Evolutionary conservation across 2,888 invertebrate species (phyloP), one percentile per base, ranked within the genome.

Genomic region (Drosophila aldrichi): DNA sequence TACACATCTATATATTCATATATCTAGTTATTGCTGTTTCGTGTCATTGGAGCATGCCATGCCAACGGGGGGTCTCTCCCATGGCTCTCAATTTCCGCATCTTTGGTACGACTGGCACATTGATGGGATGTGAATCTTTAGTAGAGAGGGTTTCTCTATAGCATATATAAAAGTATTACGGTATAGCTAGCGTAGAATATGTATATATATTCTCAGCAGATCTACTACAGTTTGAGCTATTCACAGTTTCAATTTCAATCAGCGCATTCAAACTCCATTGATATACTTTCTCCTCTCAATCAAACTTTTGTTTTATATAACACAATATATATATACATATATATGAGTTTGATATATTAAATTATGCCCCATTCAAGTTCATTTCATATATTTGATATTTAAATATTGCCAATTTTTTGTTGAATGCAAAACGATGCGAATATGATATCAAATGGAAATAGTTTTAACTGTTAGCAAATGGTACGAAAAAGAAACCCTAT

Each of bases 1-100:
- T 4, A 8, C 44, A 25, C 25, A 25, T 10, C 12, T 7, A 14
- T 18, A 22, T 38, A 25, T n/a, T n/a, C 20, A 16, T 16, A 25
- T 61, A 49, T 54, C 58, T 22, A 32, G 38, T 41, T 61, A 41
- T 44, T 16, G 44, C 58, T 54, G 69, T 46, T 79, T 67, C 74
- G 69, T 81, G 81, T 83, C 82, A 82, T 63, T 81, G 81, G 81
- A 82, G 74, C 77, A 41, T 32, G 32, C 32, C 32, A 32, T 2
- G 32, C 9, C 9, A 32, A 1, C 8, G 2, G 32, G 32, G 10
- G 32, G 8, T 32, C 9, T n/a, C 16, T 40, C 25, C 40, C 25
- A 29, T n/a, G 8, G 2, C 10, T 25, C 25, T 7, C 25, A 36
- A 60, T 49, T 74, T 74, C 73, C 73, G 60, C 41, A 46, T 44